phyloP scores from a whole-genome alignment of 2,888 invertebrate genomes.

The Junonia oenone region DNA sequence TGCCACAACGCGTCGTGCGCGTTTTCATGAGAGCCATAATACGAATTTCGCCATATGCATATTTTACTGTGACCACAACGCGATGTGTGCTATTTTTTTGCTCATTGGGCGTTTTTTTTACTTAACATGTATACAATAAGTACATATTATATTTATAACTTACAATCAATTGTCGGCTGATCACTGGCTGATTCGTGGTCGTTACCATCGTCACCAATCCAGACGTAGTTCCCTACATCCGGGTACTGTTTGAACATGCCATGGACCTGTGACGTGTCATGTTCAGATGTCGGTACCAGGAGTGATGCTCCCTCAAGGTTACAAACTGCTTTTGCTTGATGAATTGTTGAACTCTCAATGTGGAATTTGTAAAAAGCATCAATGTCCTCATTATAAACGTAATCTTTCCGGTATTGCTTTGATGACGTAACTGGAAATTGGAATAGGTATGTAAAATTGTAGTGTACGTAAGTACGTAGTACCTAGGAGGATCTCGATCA shows the following conservation, averaged over 20 bases:
- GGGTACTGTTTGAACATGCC: conserved; percentile 52
- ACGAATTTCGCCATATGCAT: too few species aligned
- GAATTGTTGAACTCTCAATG: conserved; percentile 34
- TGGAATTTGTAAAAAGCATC: conserved; percentile 61
- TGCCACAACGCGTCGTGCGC: too few species aligned
- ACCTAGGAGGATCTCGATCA: too few species aligned
- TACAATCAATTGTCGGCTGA: conserved; percentile 36
- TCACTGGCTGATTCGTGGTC: conserved; percentile 36
- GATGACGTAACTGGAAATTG: conserved; percentile 5
- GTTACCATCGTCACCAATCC: conserved; percentile 43
- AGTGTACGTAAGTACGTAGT: too few species aligned
- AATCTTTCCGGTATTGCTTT: conserved; percentile 49
- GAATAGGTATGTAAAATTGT: too few species aligned
- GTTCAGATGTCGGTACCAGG: conserved; percentile 36
- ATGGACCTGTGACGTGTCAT: conserved; percentile 46
- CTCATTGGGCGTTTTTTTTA: too few species aligned
- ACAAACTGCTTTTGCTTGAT: conserved; percentile 32
- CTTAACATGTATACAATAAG: too few species aligned
- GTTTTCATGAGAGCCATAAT: too few species aligned
- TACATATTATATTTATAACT: conserved; percentile 26
- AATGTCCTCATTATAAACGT: conserved; percentile 45
- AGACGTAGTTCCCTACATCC: conserved; percentile 45
- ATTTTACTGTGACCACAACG: too few species aligned
- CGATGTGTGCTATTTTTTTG: too few species aligned
- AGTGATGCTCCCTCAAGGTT: conserved; percentile 43